A percentile compares a stretch with the other conserved stretches of the same genome.
phyloP scores from a whole-genome alignment of 2,888 invertebrate genomes.

The Muschampia plurimacula region DNA sequence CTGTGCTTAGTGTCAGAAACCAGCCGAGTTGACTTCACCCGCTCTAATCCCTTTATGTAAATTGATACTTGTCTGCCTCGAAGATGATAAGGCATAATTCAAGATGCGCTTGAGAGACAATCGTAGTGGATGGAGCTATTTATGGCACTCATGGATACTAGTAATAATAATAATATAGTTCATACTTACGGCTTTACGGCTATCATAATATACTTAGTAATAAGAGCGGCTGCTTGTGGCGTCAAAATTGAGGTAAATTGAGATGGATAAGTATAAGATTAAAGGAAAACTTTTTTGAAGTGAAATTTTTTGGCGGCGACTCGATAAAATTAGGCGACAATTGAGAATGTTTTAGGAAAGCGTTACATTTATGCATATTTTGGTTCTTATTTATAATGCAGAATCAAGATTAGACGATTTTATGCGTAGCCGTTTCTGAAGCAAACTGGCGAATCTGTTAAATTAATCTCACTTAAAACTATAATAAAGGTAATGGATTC shows the following conservation, averaged over 20 bases:
- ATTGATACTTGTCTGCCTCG: constrained; percentile 46
- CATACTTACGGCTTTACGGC: no score
- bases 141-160: not conserved
- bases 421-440: not conserved
- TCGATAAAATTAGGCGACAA: no score
- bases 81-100: constrained; percentile 9
- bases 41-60: constrained; percentile 62
- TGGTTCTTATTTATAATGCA: no score
- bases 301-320: no score
- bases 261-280: not conserved
- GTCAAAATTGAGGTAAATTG: not conserved
- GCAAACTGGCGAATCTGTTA: not conserved
- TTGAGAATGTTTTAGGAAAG: no score
- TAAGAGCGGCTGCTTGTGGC: not conserved
- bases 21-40: constrained; percentile 43
- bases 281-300: no score
- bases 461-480: not conserved
- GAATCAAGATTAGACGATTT: not conserved
- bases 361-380: no score
- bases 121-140: not conserved
- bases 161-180: no score
- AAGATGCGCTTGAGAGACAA: constrained; percentile 5
- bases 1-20: constrained; percentile 54
- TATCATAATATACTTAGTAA: not conserved
- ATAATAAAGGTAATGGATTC: not conserved